These are phyloP conservation scores for Gephyroberyx darwinii DNA, from an alignment of 2,797 vertebrate genomes.

Conservation along the genomic window DNA sequence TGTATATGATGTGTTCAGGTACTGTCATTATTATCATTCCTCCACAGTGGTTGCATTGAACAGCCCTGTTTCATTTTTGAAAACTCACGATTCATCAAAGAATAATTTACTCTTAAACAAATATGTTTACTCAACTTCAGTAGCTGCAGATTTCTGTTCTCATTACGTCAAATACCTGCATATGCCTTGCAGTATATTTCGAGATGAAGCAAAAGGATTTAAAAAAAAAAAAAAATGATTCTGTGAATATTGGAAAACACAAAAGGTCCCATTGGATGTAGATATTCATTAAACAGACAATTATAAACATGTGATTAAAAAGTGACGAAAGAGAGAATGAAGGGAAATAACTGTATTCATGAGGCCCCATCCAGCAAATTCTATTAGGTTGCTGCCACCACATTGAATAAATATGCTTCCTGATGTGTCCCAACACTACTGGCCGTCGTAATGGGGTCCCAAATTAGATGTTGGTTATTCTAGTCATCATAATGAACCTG, in stretches of 20 bases:
- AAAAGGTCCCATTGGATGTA: conserved; percentile 47
- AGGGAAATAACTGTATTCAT: conserved; percentile 83
- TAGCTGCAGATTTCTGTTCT: conserved; percentile 8
- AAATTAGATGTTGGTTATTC: conserved; percentile 74
- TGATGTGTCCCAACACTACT: conserved; percentile 79
- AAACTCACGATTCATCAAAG: conserved; percentile 13
- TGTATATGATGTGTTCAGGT: conserved; percentile 2
- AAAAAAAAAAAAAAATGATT: too few species aligned
- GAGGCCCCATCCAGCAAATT: conserved; percentile 86
- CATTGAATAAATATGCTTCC: conserved; percentile 84
- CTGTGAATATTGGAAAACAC: conserved; percentile 47
- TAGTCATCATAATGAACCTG: conserved; percentile 73
- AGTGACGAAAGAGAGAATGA: conserved; percentile 51
- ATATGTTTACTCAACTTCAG: background rate
- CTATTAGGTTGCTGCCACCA: conserved; percentile 80
- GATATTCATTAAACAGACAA: conserved; percentile 89
- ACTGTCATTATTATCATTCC: background rate
- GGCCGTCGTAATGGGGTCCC: conserved; percentile 82
- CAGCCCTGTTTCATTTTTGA: background rate
- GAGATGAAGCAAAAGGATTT: background rate
- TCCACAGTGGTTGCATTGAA: background rate
- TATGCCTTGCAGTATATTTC: conserved; percentile 18
- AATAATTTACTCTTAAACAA: conserved; percentile 15
- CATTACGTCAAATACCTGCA: background rate
- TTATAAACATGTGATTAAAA: conserved; percentile 86